Evolutionary conservation across 2,113 vertebrate species (phyloP).

Genomic region (Sminthopsis crassicaudata): DNA sequence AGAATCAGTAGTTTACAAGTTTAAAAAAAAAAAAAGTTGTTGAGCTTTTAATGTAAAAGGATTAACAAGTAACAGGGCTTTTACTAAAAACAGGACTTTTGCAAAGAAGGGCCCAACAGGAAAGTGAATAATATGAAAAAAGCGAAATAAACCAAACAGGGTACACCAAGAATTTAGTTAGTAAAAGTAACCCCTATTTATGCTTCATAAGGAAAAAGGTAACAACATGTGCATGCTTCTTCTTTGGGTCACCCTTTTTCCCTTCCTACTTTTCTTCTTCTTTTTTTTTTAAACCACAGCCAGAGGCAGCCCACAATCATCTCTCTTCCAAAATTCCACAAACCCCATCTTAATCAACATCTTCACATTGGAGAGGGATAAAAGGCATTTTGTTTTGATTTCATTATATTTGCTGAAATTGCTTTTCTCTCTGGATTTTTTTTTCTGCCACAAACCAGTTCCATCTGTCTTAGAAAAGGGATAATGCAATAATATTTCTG

Average conservation of each 20-base stretch:
- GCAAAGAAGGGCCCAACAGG: neutral
- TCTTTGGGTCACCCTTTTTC: conserved; percentile 57
- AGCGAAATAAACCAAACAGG: neutral
- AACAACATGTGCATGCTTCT: neutral
- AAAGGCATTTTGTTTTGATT: conserved; percentile 82
- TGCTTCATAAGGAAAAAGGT: conserved; percentile 39
- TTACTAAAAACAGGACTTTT: neutral
- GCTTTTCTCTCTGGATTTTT: conserved; percentile 78
- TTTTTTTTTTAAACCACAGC: neutral
- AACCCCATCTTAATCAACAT: conserved; percentile 79
- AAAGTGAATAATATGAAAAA: neutral
- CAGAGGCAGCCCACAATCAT: neutral
- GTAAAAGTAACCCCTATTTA: neutral
- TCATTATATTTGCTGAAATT: conserved; percentile 82
- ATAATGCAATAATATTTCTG: conserved; percentile 74
- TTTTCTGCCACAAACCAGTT: conserved; percentile 51
- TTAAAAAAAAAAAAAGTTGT: neutral
- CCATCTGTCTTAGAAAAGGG: conserved; percentile 57
- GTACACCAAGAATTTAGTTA: neutral
- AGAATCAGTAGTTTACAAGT: neutral
- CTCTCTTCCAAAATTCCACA: conserved; percentile 20
- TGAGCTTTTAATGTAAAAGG: neutral
- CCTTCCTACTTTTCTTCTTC: accelerated
- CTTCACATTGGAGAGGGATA: conserved; percentile 61
- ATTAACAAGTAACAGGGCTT: neutral